phyloP scores from a whole-genome alignment of 2,888 invertebrate species.

The Danaus chrysippus region DNA sequence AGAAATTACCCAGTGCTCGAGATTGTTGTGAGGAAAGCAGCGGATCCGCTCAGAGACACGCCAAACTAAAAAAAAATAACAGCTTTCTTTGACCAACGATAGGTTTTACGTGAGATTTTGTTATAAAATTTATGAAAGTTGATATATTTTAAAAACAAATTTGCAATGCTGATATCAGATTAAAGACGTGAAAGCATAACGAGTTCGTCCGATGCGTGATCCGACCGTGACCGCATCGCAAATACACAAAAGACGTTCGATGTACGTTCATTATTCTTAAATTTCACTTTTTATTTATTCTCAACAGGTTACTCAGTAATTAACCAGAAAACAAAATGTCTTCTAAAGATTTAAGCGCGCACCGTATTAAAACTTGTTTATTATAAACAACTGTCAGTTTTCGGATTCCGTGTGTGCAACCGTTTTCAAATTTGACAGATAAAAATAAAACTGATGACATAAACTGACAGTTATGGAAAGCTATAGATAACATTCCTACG shows the following conservation, averaged over 20 bases:
- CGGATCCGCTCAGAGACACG: constrained; percentile 58
- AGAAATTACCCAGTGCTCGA: constrained; percentile 78
- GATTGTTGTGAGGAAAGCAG: constrained; percentile 74
- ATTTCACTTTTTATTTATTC: constrained; percentile 3
- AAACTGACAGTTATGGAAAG: no score
- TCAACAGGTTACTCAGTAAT: no score
- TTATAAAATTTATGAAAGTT: constrained; percentile 28
- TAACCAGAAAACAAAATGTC: neutral
- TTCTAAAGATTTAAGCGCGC: neutral
- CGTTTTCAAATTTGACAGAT: no score
- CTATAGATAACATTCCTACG: no score
- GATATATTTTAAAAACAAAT: constrained; percentile 19
- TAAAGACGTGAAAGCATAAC: constrained; percentile 27
- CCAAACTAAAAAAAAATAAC: constrained; percentile 46
- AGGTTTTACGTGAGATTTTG: constrained; percentile 21
- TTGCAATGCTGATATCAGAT: constrained; percentile 18
- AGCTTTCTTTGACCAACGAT: constrained; percentile 48
- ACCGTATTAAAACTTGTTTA: neutral
- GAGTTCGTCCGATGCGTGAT: constrained; percentile 10
- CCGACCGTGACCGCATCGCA: constrained; percentile 13
- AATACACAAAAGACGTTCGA: constrained; percentile 11
- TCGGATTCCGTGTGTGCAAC: no score
- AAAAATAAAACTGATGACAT: no score
- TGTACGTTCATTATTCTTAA: constrained; percentile 2
- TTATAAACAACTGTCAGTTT: no score